Conservation (phyloP, 2,113 vertebrate species). For the Cnemophilus loriae region DNA sequence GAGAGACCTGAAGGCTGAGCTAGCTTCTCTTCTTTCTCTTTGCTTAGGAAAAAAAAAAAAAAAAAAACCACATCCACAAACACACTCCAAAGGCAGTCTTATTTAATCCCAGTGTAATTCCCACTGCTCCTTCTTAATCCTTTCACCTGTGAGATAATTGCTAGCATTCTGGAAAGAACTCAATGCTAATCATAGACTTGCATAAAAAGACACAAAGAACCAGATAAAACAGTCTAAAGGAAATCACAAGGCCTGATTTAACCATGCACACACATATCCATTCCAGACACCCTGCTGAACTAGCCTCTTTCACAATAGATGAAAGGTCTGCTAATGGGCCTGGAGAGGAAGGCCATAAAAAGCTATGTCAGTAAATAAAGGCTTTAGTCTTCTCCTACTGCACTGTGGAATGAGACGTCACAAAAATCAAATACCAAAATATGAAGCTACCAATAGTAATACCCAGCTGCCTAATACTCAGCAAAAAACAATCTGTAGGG, state of each 20-base stretch:
- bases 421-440: background rate
- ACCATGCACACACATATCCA: constrained; percentile 11
- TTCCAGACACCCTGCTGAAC: constrained; percentile 3
- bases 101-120: constrained; percentile 70
- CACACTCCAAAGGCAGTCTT: constrained; percentile 16
- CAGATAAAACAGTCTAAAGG: constrained; percentile 48
- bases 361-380: background rate
- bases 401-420: background rate
- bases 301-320: background rate
- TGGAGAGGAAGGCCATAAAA: background rate
- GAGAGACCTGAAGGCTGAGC: constrained; percentile 39
- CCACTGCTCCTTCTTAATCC: constrained; percentile 67
- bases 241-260: constrained; percentile 61
- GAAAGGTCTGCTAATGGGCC: background rate
- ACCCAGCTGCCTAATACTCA: background rate
- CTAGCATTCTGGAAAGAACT: constrained; percentile 64
- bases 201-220: constrained; percentile 66
- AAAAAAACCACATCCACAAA: background rate
- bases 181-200: constrained; percentile 69
- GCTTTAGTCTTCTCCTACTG: background rate
- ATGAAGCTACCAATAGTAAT: background rate
- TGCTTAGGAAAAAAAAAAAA: background rate
- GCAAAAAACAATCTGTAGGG: background rate
- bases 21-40: constrained; percentile 22
- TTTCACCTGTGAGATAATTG: constrained; percentile 76